phyloP scores from a whole-genome alignment of 2,888 invertebrate genomes.

The Scaptomyza polygonia region DNA sequence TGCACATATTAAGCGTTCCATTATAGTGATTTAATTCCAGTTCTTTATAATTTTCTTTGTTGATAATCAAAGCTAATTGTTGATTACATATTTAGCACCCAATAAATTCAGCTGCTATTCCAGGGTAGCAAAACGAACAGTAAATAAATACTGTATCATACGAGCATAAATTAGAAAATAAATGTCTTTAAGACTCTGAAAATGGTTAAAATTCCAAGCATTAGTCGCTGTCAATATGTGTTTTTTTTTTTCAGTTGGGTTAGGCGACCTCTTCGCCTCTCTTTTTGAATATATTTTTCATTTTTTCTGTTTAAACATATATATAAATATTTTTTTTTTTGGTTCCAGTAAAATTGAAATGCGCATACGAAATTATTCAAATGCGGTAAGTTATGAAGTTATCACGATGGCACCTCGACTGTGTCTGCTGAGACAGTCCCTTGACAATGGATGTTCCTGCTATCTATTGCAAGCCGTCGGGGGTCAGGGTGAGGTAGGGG shows the following conservation, averaged over 20 bases:
- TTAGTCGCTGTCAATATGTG: constrained; percentile 81
- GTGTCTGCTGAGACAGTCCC: constrained; percentile 43
- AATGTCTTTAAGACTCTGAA: constrained; percentile 42
- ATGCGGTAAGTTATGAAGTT: constrained; percentile 80
- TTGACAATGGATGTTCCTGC: constrained; percentile 70
- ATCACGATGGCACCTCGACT: constrained; percentile 76
- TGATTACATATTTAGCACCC: constrained; percentile 55
- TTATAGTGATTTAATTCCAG: background rate
- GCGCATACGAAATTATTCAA: constrained; percentile 80
- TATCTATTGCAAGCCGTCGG: constrained; percentile 46
- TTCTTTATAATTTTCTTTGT: constrained; percentile 9
- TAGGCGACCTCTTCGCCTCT: constrained; percentile 25
- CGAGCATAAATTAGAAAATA: constrained; percentile 25
- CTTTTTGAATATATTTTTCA: background rate
- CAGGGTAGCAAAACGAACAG: constrained; percentile 50
- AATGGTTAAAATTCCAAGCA: constrained; percentile 49
- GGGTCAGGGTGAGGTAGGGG: constrained; percentile 33
- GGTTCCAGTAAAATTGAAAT: constrained; percentile 65
- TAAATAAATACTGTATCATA: constrained; percentile 49
- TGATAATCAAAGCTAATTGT: constrained; percentile 24
- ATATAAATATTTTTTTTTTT: background rate
- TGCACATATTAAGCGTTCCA: constrained; percentile 11
- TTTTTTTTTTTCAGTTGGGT: constrained; percentile 38
- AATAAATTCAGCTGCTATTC: constrained; percentile 48
- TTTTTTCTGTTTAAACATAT: constrained; percentile 1